Conservation (phyloP, 2,797 vertebrate genomes). For the Labeo calbasu region DNA sequence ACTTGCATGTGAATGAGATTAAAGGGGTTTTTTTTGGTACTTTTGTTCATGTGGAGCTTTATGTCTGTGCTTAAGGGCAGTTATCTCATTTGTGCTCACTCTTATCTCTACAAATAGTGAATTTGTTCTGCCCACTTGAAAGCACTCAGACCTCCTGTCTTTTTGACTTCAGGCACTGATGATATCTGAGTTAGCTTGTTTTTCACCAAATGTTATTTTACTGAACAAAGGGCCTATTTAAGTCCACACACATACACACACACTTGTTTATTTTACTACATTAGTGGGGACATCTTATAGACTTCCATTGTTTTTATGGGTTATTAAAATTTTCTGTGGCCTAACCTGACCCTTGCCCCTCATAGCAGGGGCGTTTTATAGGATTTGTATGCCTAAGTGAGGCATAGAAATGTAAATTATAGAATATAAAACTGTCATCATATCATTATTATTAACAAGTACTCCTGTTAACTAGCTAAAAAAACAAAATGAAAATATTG, state of each 20-base stretch:
- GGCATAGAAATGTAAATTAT: no score
- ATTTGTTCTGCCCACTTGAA: constrained; percentile 44
- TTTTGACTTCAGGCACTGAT: constrained; percentile 68
- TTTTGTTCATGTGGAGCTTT: constrained; percentile 2
- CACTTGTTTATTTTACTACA: not conserved
- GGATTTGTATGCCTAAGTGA: not conserved
- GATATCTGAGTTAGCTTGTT: constrained; percentile 64
- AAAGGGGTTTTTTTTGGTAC: not conserved
- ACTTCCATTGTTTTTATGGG: not conserved
- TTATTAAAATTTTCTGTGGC: not conserved
- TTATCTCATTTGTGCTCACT: constrained; percentile 5
- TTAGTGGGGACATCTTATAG: not conserved
- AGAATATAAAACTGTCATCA: no score
- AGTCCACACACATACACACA: not conserved
- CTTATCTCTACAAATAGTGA: constrained; percentile 57
- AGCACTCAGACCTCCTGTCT: constrained; percentile 53
- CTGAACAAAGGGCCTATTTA: constrained; percentile 26
- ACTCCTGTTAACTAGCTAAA: no score
- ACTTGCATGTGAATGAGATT: constrained; percentile 19
- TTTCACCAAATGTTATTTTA: constrained; percentile 43
- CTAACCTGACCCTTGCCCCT: not conserved
- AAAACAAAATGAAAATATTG: no score
- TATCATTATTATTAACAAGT: no score
- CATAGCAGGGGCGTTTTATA: not conserved
- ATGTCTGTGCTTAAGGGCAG: constrained; percentile 22